Conservation (phyloP, 2,888 invertebrate species). For the Monoplex corrugatus region DNA sequence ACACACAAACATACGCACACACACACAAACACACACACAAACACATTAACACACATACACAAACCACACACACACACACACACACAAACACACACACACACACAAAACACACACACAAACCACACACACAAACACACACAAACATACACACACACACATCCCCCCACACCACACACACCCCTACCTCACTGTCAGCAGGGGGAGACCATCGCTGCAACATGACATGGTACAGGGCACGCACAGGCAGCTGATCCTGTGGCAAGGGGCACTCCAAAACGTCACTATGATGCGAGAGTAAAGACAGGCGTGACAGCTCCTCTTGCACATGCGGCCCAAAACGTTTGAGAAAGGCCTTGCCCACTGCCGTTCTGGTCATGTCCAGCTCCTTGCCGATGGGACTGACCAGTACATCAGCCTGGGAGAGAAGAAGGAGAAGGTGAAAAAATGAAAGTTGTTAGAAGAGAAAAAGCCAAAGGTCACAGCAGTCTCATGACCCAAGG, state of each 20-base stretch:
- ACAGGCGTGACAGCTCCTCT: not conserved
- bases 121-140: no score
- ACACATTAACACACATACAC: no score
- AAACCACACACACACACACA: no score
- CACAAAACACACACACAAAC: no score
- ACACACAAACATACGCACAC: no score
- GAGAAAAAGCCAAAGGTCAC: no score
- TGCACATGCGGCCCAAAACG: not conserved
- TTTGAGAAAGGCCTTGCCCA: conserved; percentile 25
- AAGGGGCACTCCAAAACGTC: not conserved
- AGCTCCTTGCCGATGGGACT: conserved; percentile 4
- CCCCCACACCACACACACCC: no score
- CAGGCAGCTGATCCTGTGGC: not conserved
- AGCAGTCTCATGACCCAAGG: no score
- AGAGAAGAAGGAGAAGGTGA: not conserved
- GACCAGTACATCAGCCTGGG: conserved; percentile 18
- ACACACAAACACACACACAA: no score
- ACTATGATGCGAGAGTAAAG: not conserved
- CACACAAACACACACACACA: no score
- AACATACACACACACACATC: no score
- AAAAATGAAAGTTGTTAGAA: no score
- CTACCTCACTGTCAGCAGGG: not conserved
- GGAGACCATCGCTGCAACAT: not conserved
- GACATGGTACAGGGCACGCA: not conserved
- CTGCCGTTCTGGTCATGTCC: not conserved